Percentiles rank a stretch among this genome's conserved stretches.
These are phyloP conservation scores for Thecocarcelia acutangulata DNA, from an alignment of 2,888 invertebrate species.

Conservation along the genomic window DNA sequence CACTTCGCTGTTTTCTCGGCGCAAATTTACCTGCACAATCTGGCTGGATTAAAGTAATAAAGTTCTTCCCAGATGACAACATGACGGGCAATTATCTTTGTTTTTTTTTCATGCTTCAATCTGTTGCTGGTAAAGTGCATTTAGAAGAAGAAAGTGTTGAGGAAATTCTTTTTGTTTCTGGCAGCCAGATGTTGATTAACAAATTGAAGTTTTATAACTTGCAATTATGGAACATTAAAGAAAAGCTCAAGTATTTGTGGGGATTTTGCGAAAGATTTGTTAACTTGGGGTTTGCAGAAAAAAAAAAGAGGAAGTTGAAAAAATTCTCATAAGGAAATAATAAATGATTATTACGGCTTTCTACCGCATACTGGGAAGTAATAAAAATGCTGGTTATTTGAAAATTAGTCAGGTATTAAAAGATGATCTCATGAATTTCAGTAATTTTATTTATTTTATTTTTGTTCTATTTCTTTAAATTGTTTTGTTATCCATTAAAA, in stretches of 20 bases:
- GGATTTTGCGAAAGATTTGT: conserved; percentile 11
- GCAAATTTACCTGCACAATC: not conserved
- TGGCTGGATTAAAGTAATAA: conserved; percentile 27
- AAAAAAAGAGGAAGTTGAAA: not conserved
- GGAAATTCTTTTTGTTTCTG: conserved; percentile 2
- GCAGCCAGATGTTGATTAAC: conserved; percentile 21
- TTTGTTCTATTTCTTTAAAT: too few relatives aligned
- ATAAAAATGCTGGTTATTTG: conserved; percentile 38
- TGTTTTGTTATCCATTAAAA: not conserved
- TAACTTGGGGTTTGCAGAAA: not conserved
- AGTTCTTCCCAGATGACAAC: conserved; percentile 43
- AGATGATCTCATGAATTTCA: not conserved
- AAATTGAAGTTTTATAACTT: conserved; percentile 8
- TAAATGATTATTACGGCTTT: not conserved
- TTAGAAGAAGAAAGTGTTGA: not conserved
- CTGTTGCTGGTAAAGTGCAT: too few relatives aligned
- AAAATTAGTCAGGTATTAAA: too few relatives aligned
- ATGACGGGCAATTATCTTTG: conserved; percentile 52
- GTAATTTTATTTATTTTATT: not conserved
- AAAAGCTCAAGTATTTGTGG: conserved; percentile 23
- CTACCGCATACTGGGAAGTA: conserved; percentile 22
- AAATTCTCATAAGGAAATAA: not conserved
- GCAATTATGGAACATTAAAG: conserved; percentile 42
- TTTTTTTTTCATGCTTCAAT: too few relatives aligned
- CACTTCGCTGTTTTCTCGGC: conserved; percentile 9